phyloP scores from a whole-genome alignment of 2,888 invertebrate genomes.

The Apamea anceps region DNA sequence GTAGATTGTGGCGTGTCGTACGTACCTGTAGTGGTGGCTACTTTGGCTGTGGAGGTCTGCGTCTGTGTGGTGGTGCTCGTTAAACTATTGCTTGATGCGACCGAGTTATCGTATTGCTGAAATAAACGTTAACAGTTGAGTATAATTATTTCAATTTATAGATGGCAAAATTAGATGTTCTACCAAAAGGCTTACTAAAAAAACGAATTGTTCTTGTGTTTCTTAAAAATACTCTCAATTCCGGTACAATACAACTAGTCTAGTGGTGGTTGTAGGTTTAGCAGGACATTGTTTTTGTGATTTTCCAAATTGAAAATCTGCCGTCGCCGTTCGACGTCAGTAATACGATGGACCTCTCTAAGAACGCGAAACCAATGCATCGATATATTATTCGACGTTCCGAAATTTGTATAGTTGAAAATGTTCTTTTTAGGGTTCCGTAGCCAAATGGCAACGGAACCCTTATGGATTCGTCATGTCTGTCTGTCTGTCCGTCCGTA shows the following conservation, averaged over 20 bases:
- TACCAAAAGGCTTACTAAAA: neutral
- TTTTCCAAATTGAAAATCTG: too few species aligned
- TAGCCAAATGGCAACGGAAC: too few species aligned
- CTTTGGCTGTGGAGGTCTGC: constrained; percentile 89
- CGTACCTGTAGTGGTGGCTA: constrained; percentile 86
- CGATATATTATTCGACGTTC: neutral
- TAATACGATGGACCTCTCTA: neutral
- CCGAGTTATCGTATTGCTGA: constrained; percentile 88
- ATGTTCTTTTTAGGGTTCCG: too few species aligned
- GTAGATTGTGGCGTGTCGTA: neutral
- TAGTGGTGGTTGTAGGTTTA: too few species aligned
- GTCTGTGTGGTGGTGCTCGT: constrained; percentile 83
- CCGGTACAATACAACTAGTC: neutral
- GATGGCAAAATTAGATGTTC: neutral
- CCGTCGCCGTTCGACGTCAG: neutral
- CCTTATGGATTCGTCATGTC: too few species aligned
- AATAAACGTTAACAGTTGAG: constrained; percentile 48
- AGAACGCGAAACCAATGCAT: neutral
- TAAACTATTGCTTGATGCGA: constrained; percentile 84
- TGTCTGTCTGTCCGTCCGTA: too few species aligned
- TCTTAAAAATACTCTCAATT: neutral
- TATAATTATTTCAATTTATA: neutral
- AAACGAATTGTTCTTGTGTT: neutral
- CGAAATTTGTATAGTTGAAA: neutral
- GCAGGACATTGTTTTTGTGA: too few species aligned